These are phyloP conservation scores for Kobus ellipsiprymnus DNA, from an alignment of 2,113 vertebrate genomes.

Conservation along the genomic window DNA sequence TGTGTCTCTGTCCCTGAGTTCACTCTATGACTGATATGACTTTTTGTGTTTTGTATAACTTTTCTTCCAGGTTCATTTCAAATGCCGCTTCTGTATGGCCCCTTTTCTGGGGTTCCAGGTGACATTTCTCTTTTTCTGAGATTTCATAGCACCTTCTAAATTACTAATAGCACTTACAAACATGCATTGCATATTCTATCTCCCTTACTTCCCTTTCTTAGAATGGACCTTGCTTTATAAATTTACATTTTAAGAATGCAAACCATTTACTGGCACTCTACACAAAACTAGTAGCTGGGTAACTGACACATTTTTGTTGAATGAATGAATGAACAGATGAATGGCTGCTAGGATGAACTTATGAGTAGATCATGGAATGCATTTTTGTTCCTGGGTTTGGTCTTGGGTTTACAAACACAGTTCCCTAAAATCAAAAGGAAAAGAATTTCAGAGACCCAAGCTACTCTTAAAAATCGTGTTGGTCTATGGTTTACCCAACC, in stretches of 20 bases:
- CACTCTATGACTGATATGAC: neutral
- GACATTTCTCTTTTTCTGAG: neutral
- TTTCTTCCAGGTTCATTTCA: neutral
- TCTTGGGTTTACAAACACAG: neutral
- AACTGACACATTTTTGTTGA: neutral
- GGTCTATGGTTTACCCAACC: neutral
- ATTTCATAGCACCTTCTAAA: neutral
- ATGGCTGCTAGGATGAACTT: neutral
- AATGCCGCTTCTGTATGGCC: rapidly evolving
- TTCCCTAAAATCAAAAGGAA: neutral
- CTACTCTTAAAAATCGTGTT: neutral
- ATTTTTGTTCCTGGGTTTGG: neutral
- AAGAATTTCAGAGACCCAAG: neutral
- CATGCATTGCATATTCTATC: rapidly evolving
- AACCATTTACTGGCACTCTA: neutral
- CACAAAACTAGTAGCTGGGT: neutral
- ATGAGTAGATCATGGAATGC: neutral
- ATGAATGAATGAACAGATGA: neutral
- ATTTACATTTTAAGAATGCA: neutral
- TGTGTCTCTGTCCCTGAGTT: neutral
- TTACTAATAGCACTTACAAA: neutral
- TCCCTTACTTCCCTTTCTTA: neutral
- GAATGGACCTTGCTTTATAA: neutral
- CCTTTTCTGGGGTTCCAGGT: neutral
- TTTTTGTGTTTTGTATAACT: neutral